Base-by-base conservation (phyloP, 2,113 vertebrate genomes). In the Uria lomvia region DNA sequence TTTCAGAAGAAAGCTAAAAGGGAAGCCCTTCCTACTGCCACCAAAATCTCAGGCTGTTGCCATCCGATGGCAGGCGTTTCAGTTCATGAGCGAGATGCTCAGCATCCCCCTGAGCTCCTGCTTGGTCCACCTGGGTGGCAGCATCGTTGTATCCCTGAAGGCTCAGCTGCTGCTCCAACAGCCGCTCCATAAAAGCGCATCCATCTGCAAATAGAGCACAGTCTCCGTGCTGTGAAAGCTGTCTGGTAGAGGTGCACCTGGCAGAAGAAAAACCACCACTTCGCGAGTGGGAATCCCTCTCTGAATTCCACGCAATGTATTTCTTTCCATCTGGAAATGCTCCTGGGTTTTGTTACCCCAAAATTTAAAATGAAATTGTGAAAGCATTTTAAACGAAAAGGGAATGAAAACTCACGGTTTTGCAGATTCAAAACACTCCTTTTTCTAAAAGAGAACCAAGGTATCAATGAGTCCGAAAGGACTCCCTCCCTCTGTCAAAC, bases 141-240 rank as follows among this genome's bases (percentile, higher is more conserved):
- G 19, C 2, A 1, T 27, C 58, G 30, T 45, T 49, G 21, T 8
- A 36, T 6, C 32, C 45, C 53, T 38, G 38, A 29, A 58, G 60
- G 77, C 22, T 75, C 52, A 45, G 60, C 52, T 52, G 76, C 58
- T 7, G 17, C 40, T 42, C 50, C 50, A 40, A 29, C 49, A 65
- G 76, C 26, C 0, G 2, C 67, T 63, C 73, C 23, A 4, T 8
- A 42, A 9, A 24, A 53, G 43, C 2, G 29, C 12, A 2, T 16
- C 5, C 15, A 27, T 8, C 17, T 27, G 34, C 6, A 15, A 43
- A 52, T 40, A 63, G 27, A 42, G 21, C 65, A 10, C 0, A 15
- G 42, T 12, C 42, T 42, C 32, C 8, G 2, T 20, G 23, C 50
- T 68, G 55, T 22, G 26, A 38, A 56, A 71, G 27, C 58, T 32